Evolutionary conservation across 2,113 vertebrate species (phyloP), one percentile per base, ranked within the genome.

Genomic region (Hymenochirus boettgeri): DNA sequence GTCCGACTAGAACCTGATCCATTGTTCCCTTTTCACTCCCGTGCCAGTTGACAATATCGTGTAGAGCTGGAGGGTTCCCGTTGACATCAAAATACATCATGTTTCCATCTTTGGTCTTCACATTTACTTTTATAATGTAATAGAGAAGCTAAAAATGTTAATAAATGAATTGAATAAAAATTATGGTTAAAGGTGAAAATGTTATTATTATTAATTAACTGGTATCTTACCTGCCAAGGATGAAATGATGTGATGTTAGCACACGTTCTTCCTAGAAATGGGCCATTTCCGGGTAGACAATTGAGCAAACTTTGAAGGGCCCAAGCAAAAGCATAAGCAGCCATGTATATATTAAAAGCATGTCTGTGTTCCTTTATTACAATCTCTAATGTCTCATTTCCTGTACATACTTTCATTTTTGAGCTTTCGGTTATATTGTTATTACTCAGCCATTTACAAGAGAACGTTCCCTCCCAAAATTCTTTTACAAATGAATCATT

Each of bases 81-180:
- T 48, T 46, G 13, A 27, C 62, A 57, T 65, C 37, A 47, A 65
- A 65, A 35, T 33, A 65, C 33, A 65, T 46, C 7, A 23, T 12
- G 2, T 42, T 65, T 12, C 11, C 80, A 1, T 82, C 77, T 57
- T 78, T 77, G 21, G 83, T 83, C 54, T 71, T 78, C 61, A 89
- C 78, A 25, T 77, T 75, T 11, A 87, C 76, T 3, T 65, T 21
- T 50, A 71, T 76, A 29, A 88, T 63, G 42, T 85, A 75, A 50
- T 78, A 74, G 63, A 86, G 61, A 4, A 90, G 65, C 88, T 89
- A 15, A 63, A 62, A 39, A 7, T 35, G 33, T 17, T 17, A 3
- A 26, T 7, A 23, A 19, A 65, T n/a, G 18, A 8, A 64, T 13
- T 29, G 10, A 31, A 15, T 6, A 23, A 60, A 13, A 15, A 21